Base-by-base conservation (phyloP, 2,888 invertebrate species). In the Sminthurinus aureus region DNA sequence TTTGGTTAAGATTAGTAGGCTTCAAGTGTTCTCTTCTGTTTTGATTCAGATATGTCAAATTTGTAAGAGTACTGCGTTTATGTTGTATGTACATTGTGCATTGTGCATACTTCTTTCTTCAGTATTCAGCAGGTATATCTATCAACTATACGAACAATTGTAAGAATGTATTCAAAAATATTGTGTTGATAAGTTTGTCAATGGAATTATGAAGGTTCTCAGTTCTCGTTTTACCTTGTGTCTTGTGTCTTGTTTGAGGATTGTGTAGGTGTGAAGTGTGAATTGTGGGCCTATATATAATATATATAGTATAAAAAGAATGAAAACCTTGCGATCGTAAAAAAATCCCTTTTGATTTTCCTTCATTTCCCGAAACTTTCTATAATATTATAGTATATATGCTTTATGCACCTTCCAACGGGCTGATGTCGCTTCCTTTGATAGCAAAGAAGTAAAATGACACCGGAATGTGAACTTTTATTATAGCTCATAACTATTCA, bases 341-440 rank as follows among this genome's bases (percentile, higher is more conserved):
- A 79, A 79, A n/a, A n/a, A n/a, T 58, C 24, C 66, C 64, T 79
- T 24, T 24, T 22, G 18, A 67, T 66, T 67, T 18, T 24, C n/a
- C 64, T 38, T 79, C 24, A 26, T 79, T 79, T 67, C n/a, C 67
- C 79, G 69, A 78, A 78, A 24, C 66, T 22, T 64, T 78, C 26
- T 20, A 22, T 20, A n/a, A n/a, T n/a, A n/a, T n/a, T n/a, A n/a
- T n/a, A n/a, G n/a, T n/a, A n/a, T n/a, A n/a, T n/a, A n/a, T n/a
- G n/a, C 18, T 22, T 13, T 13, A 67, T 38, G 22, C 64, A 78
- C 66, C 78, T 78, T 66, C 66, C 38, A 78, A 66, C 9, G 18
- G 67, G n/a, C n/a, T n/a, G n/a, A n/a, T n/a, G 79, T 67, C 79
- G 79, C 79, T 79, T 20, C 38, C 79, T 67, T 79, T 79, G 79